These are phyloP conservation scores for Drosophila dives DNA, from an alignment of 2,888 invertebrate species.

Conservation along the genomic window DNA sequence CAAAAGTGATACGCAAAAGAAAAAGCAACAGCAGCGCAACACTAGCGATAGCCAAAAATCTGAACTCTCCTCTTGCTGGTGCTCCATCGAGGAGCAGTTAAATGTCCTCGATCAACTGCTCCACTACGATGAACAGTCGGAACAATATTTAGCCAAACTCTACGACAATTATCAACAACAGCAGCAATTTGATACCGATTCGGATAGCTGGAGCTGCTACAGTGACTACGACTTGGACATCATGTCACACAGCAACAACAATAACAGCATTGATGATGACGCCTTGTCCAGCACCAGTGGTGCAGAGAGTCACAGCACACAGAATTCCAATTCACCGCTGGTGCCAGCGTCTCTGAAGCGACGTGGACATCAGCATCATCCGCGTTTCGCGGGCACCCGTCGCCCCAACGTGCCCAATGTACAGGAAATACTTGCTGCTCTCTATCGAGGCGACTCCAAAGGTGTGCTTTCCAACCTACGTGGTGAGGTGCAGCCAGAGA, in stretches of 20 bases:
- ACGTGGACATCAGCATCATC: constrained; percentile 91
- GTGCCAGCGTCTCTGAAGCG: constrained; percentile 85
- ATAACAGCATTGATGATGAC: constrained; percentile 65
- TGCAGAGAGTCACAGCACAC: constrained; percentile 69
- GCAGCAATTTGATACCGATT: constrained; percentile 32
- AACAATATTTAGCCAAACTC: constrained; percentile 65
- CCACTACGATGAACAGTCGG: constrained; percentile 83
- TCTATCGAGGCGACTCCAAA: constrained; percentile 83
- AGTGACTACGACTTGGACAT: constrained; percentile 57
- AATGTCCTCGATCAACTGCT: constrained; percentile 82
- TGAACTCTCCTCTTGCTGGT: constrained; percentile 82
- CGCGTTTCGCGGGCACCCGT: constrained; percentile 88
- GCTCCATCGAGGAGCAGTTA: constrained; percentile 83
- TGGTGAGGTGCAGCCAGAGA: constrained; percentile 46
- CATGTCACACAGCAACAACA: constrained; percentile 42
- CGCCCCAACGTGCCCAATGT: constrained; percentile 86
- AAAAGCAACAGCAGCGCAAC: constrained; percentile 49
- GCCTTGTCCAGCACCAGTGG: constrained; percentile 74
- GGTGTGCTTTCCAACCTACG: constrained; percentile 80
- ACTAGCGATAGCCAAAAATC: constrained; percentile 57
- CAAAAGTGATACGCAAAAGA: constrained; percentile 63
- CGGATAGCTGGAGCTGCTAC: constrained; percentile 52
- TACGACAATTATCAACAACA: constrained; percentile 63
- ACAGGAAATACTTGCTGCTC: constrained; percentile 84
- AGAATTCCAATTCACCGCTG: constrained; percentile 56